These are phyloP conservation scores for Listronotus oregonensis DNA, from an alignment of 1,140 invertebrate genomes.

Conservation along the genomic window DNA sequence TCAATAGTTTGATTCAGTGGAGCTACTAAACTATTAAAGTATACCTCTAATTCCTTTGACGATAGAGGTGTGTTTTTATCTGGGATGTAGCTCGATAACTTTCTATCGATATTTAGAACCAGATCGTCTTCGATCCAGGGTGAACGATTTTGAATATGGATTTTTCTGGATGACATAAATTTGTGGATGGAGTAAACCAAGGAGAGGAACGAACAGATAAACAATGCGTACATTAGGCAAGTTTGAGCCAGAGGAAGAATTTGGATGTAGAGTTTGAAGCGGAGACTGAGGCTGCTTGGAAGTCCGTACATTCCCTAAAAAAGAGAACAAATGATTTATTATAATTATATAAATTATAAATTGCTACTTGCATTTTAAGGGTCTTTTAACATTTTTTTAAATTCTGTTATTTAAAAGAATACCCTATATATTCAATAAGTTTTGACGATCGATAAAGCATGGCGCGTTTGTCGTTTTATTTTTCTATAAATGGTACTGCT, in stretches of 20 bases:
- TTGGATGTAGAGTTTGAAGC: conserved; percentile 76
- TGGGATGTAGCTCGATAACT: conserved; percentile 44
- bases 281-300: conserved; percentile 63
- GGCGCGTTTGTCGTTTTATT: too few species aligned
- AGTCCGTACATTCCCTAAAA: conserved; percentile 71
- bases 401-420: too few species aligned
- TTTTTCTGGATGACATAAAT: conserved; percentile 33
- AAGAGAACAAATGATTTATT: conserved; percentile 18
- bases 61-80: conserved; percentile 42
- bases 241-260: conserved; percentile 66
- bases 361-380: too few species aligned
- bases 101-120: conserved; percentile 43
- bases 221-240: conserved; percentile 63
- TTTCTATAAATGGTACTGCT: too few species aligned
- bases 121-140: conserved; percentile 47
- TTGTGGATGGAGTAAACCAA: conserved; percentile 56
- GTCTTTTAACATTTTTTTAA: too few species aligned
- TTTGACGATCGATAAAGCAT: too few species aligned
- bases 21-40: conserved; percentile 48
- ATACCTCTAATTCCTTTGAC: conserved; percentile 50
- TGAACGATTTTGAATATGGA: conserved; percentile 18
- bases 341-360: too few species aligned
- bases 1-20: conserved; percentile 25
- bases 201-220: conserved; percentile 62
- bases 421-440: too few species aligned